Evolutionary conservation across 2,888 invertebrate species (phyloP).

Genomic region (Apotomis betuletana): DNA sequence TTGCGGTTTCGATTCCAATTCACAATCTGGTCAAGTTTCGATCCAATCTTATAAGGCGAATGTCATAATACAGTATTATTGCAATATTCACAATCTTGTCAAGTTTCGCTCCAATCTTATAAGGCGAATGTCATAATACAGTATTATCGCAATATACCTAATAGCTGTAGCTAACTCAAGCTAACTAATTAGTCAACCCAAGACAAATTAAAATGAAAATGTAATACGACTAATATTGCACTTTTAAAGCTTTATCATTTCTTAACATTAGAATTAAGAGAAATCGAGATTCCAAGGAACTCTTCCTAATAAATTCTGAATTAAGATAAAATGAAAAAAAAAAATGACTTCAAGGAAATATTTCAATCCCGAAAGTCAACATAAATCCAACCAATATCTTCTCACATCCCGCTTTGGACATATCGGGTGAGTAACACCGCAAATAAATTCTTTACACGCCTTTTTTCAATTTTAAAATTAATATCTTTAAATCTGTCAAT

Average conservation of each 20-base stretch:
- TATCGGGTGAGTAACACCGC: slow-evolving; percentile 20
- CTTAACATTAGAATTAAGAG: not conserved
- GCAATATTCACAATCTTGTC: too few species aligned
- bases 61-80: slow-evolving; percentile 2
- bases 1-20: slow-evolving; percentile 29
- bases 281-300: not conserved
- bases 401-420: slow-evolving; percentile 16
- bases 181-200: too few species aligned
- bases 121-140: slow-evolving; percentile 3
- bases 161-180: too few species aligned
- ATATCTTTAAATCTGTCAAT: slow-evolving; percentile 37
- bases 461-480: slow-evolving; percentile 26
- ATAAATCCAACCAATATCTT: slow-evolving; percentile 21
- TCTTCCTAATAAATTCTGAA: not conserved
- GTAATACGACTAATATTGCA: too few species aligned
- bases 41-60: slow-evolving; percentile 1
- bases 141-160: not conserved
- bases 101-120: slow-evolving; percentile 2
- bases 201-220: too few species aligned
- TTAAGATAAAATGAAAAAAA: not conserved
- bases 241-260: too few species aligned
- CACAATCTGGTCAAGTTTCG: slow-evolving; percentile 13
- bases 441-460: slow-evolving; percentile 24
- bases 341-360: not conserved
- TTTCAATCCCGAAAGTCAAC: slow-evolving; percentile 13